Evolutionary conservation across 2,888 invertebrate genomes (phyloP).

Genomic region (Biston betularia): DNA sequence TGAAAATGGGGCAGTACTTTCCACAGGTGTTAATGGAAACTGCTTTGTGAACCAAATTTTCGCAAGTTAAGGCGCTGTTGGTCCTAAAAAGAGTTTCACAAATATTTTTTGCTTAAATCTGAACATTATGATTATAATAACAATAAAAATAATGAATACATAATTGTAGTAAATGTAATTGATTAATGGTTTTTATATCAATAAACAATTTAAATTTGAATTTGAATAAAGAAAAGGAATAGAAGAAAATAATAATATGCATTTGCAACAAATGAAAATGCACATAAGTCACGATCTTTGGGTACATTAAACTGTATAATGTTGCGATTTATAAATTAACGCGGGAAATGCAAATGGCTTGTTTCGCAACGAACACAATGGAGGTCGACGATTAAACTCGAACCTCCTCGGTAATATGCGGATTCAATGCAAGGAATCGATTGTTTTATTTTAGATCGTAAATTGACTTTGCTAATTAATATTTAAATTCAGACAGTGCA

Average conservation of each 20-base stretch:
- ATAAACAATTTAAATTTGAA: no score
- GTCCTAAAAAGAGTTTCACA: no score
- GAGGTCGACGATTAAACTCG: conserved; percentile 69
- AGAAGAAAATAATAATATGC: conserved; percentile 7
- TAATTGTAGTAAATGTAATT: no score
- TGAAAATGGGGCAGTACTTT: no score
- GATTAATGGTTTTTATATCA: no score
- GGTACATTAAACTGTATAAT: conserved; percentile 50
- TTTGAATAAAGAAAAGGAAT: background rate
- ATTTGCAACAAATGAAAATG: conserved; percentile 26
- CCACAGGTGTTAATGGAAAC: no score
- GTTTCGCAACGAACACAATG: conserved; percentile 80
- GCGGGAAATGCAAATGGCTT: conserved; percentile 56
- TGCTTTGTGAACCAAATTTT: no score
- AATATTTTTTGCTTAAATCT: no score
- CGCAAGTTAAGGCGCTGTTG: no score
- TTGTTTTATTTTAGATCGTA: conserved; percentile 11
- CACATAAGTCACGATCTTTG: conserved; percentile 57
- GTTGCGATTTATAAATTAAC: conserved; percentile 63
- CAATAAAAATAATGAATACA: no score
- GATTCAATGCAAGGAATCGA: conserved; percentile 47
- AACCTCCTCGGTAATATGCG: conserved; percentile 40
- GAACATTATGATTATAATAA: no score
- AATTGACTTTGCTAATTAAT: background rate
- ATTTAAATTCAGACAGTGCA: background rate